A percentile compares a stretch with the other conserved stretches of the same genome.
Conservation (phyloP, 2,113 vertebrate genomes). For the Paradisaea rubra region DNA sequence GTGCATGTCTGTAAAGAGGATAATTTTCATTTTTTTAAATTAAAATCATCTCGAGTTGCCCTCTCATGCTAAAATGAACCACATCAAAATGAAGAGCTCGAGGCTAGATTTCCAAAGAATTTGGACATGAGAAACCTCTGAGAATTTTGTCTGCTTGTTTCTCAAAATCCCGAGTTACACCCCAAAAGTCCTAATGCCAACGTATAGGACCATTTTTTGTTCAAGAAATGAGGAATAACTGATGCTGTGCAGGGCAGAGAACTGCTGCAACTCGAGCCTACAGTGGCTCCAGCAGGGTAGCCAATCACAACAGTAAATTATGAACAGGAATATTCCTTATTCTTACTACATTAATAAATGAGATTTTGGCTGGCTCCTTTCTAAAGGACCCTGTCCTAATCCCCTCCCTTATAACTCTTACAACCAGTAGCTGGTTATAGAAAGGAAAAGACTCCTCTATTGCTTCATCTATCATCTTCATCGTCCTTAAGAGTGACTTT, state of each 20-base stretch:
- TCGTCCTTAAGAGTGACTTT: neutral
- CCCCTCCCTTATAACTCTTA: neutral
- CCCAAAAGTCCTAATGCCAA: neutral
- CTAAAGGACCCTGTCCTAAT: neutral
- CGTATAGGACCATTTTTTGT: neutral
- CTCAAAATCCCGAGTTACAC: neutral
- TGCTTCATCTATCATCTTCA: neutral
- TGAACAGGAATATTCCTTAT: neutral
- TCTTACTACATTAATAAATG: neutral
- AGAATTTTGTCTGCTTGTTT: neutral
- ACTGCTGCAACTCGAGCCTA: neutral
- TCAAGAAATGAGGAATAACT: neutral
- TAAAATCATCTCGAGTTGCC: slow-evolving; percentile 38
- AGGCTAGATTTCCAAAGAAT: neutral
- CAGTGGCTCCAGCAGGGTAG: neutral
- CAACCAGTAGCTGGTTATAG: neutral
- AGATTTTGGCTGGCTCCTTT: neutral
- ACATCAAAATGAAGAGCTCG: neutral
- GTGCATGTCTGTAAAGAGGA: neutral
- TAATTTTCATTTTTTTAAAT: slow-evolving; percentile 7
- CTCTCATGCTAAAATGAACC: slow-evolving; percentile 21
- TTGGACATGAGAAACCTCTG: neutral
- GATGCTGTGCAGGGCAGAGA: fast-evolving
- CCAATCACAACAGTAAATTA: neutral
- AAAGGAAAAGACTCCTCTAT: neutral